phyloP scores from a whole-genome alignment of 2,888 invertebrate genomes.

The Platycnemis pennipes region DNA sequence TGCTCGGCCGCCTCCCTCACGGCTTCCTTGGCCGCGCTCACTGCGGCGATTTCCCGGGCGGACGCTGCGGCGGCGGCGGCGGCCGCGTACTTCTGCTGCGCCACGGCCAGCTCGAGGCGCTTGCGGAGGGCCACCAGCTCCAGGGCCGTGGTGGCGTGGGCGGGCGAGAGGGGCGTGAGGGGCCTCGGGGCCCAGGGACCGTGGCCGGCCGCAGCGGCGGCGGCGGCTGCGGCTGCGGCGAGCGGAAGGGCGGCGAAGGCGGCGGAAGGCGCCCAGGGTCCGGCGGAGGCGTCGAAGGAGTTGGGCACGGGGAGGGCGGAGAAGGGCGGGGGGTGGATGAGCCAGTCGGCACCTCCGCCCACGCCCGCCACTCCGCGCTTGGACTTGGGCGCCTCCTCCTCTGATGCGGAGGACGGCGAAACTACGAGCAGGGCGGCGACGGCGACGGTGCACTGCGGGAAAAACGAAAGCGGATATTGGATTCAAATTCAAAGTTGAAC shows the following conservation, averaged over 20 bases:
- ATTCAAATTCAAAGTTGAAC: neutral
- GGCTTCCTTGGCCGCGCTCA: conserved; percentile 53
- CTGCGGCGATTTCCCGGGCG: conserved; percentile 47
- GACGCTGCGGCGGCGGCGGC: conserved; percentile 49
- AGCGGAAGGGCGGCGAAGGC: neutral
- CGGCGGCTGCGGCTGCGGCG: neutral
- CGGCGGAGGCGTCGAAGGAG: conserved; percentile 29
- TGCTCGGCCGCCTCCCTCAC: conserved; percentile 56
- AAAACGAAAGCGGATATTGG: neutral
- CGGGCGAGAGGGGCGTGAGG: conserved; percentile 1
- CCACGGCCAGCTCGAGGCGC: conserved; percentile 54
- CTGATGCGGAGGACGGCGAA: conserved; percentile 10
- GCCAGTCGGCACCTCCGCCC: conserved; percentile 26
- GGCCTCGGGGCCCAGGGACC: conserved; percentile 38
- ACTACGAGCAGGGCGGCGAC: conserved; percentile 3
- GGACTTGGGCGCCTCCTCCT: conserved; percentile 31
- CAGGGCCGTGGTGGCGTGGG: conserved; percentile 46
- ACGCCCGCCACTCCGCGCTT: conserved; percentile 47
- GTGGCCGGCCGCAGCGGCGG: neutral
- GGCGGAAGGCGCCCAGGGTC: neutral
- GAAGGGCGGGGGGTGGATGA: conserved; percentile 49
- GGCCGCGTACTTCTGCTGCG: conserved; percentile 47
- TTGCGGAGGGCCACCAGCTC: conserved; percentile 40
- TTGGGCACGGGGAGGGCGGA: conserved; percentile 5
- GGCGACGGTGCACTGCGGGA: neutral